These are phyloP conservation scores for Helicorthomorpha holstii DNA, from an alignment of 1,140 invertebrate species.

Conservation along the genomic window DNA sequence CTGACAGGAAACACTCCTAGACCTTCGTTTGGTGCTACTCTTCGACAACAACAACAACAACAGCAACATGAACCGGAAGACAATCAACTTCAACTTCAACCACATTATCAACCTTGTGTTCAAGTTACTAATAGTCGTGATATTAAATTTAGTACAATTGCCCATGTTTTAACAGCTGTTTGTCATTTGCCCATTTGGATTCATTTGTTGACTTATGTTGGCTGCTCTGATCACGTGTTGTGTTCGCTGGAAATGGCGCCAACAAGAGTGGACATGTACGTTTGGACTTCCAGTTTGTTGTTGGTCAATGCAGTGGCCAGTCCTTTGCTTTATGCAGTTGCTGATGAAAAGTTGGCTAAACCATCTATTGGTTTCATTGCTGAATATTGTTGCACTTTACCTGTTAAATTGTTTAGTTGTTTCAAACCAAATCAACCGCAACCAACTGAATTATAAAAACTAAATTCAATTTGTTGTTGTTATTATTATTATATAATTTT, in stretches of 20 bases:
- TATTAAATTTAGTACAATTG: constrained; percentile 8
- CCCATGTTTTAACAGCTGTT: constrained; percentile 8
- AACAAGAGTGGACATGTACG: constrained; percentile 10
- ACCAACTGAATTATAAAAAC: no score
- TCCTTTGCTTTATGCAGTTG: constrained; percentile 10
- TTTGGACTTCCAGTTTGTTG: constrained; percentile 13
- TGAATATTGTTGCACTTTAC: no score
- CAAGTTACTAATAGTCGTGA: constrained; percentile 3
- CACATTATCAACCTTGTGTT: no score
- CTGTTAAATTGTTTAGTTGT: no score
- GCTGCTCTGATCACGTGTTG: constrained; percentile 7
- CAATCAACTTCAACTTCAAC: no score
- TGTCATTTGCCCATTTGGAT: constrained; percentile 11
- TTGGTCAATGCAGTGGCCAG: constrained; percentile 11
- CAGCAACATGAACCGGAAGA: no score
- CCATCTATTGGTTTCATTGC: no score
- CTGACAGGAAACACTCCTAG: background rate
- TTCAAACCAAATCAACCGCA: no score
- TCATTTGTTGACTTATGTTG: constrained; percentile 12
- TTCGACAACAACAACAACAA: background rate
- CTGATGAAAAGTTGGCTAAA: constrained; percentile 5
- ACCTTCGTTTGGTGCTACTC: background rate
- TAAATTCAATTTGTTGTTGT: no score
- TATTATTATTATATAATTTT: no score
- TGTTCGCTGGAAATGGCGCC: constrained; percentile 6